Conservation (phyloP, 2,888 invertebrate species). For the Onchidella celtica region DNA sequence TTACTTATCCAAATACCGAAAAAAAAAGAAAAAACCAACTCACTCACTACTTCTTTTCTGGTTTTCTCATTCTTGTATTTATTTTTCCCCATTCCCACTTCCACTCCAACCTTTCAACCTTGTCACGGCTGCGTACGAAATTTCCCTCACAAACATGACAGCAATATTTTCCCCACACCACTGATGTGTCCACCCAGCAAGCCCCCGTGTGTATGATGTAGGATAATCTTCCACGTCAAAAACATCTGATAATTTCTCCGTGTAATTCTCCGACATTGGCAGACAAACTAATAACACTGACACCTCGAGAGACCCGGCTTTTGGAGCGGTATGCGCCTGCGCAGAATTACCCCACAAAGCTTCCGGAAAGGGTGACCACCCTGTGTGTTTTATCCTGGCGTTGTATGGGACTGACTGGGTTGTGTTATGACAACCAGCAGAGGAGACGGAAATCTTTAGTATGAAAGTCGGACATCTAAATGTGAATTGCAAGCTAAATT, state of each 20-base stretch:
- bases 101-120: background rate
- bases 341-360: conserved; percentile 30
- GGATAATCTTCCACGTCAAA: conserved; percentile 38
- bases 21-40: too few relatives aligned
- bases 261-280: conserved; percentile 33
- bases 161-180: conserved; percentile 33
- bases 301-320: conserved; percentile 14
- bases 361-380: conserved; percentile 41
- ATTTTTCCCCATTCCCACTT: background rate
- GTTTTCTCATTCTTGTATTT: background rate
- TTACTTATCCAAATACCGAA: background rate
- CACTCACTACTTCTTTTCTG: background rate
- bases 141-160: conserved; percentile 26
- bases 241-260: conserved; percentile 41
- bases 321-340: conserved; percentile 28
- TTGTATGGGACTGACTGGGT: too few relatives aligned
- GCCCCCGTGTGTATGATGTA: conserved; percentile 26
- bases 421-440: too few relatives aligned
- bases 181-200: background rate
- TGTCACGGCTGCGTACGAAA: conserved; percentile 36
- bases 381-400: conserved; percentile 10
- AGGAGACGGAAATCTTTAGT: too few relatives aligned
- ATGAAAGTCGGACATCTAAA: too few relatives aligned
- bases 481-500: too few relatives aligned
- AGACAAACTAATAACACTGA: conserved; percentile 29